These are phyloP conservation scores for Lethenteron camtschaticum DNA, from an alignment of 2,113 vertebrate genomes.

Conservation along the genomic window DNA sequence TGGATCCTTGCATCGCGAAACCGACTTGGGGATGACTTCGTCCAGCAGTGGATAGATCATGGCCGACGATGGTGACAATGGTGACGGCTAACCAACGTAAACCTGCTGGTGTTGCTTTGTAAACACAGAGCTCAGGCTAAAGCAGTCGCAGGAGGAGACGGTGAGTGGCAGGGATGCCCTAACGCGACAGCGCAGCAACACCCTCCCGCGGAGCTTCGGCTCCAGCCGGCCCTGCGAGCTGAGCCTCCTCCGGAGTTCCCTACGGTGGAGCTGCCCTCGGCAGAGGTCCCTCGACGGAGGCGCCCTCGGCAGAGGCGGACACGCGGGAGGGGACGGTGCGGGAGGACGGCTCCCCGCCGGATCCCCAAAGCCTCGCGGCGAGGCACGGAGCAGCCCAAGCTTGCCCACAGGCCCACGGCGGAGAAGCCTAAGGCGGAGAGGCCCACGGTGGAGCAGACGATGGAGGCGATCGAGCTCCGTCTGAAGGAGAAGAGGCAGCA, in stretches of 20 bases:
- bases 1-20: no score
- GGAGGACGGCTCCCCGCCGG: constrained; percentile 26
- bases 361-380: no score
- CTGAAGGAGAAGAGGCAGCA: constrained; percentile 70
- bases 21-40: no score
- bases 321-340: constrained; percentile 57
- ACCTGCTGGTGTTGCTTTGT: no score
- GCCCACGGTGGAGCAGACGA: constrained; percentile 50
- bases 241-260: no score
- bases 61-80: no score
- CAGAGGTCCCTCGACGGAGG: constrained; percentile 16
- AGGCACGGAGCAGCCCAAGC: constrained; percentile 14
- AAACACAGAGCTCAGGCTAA: constrained; percentile 47
- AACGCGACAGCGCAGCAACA: constrained; percentile 79
- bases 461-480: constrained; percentile 55
- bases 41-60: no score
- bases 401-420: constrained; percentile 39
- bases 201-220: constrained; percentile 84
- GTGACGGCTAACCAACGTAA: no score
- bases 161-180: constrained; percentile 43
- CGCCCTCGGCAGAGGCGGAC: constrained; percentile 37
- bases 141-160: constrained; percentile 41
- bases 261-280: no score
- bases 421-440: constrained; percentile 38
- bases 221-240: constrained; percentile 17